phyloP scores from a whole-genome alignment of 2,888 invertebrate genomes.

The Pandemis heparana region DNA sequence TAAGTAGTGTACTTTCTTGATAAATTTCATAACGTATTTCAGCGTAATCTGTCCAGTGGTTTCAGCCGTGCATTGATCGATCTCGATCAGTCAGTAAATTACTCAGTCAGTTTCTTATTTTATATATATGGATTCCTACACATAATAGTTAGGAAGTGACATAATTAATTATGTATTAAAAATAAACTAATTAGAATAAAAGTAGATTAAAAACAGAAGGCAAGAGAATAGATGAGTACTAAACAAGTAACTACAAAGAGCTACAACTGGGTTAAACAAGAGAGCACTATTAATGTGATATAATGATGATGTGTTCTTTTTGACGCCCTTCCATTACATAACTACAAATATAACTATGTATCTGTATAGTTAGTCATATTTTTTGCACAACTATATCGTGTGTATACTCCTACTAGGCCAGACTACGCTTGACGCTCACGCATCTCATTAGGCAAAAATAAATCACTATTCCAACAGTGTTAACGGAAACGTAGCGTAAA shows the following conservation, averaged over 20 bases:
- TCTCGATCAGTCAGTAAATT: no score
- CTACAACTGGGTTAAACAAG: not conserved
- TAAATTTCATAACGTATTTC: no score
- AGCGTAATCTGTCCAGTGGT: no score
- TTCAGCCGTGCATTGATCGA: no score
- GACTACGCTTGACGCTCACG: conserved; percentile 15
- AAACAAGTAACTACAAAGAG: not conserved
- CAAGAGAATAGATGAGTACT: not conserved
- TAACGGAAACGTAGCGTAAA: conserved; percentile 22
- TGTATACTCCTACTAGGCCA: not conserved
- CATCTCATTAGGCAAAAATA: conserved; percentile 35
- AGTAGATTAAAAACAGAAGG: no score
- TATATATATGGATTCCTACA: no score
- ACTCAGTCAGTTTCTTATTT: no score
- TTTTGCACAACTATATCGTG: not conserved
- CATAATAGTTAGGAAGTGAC: no score
- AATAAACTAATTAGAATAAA: no score
- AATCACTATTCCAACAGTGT: conserved; percentile 13
- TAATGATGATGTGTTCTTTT: conserved; percentile 2
- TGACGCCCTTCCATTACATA: not conserved
- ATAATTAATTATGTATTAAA: no score
- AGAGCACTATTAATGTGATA: not conserved
- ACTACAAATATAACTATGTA: not conserved
- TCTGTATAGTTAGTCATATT: not conserved
- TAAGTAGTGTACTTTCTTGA: no score